A percentile compares a stretch with the other conserved stretches of the same genome.
phyloP scores from a whole-genome alignment of 1,140 invertebrate species.

The Drosophila punjabiensis region DNA sequence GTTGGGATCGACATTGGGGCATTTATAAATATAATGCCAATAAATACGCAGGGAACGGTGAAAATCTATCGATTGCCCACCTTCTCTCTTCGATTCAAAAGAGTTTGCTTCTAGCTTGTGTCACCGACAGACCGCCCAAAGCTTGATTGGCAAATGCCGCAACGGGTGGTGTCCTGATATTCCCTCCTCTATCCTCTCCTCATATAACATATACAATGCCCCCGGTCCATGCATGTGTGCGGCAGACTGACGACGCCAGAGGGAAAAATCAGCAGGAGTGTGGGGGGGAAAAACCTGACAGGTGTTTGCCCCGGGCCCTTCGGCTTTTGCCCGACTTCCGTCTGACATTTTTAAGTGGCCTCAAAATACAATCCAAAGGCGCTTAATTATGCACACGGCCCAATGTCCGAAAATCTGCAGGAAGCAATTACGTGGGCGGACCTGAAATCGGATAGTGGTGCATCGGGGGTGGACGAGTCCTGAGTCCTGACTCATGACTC shows the following conservation, averaged over 20 bases:
- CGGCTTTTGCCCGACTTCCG: constrained; percentile 62
- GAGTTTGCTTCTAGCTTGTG: constrained; percentile 50
- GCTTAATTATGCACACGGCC: constrained; percentile 78
- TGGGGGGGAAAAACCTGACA: constrained; percentile 56
- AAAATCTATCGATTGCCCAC: constrained; percentile 68
- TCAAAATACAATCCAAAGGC: constrained; percentile 60
- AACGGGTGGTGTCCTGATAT: constrained; percentile 26
- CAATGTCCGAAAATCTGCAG: constrained; percentile 74
- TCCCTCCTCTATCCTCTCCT: not conserved
- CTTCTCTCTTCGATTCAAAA: constrained; percentile 17
- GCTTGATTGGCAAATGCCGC: constrained; percentile 69
- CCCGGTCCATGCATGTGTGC: constrained; percentile 13
- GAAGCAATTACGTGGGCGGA: constrained; percentile 80
- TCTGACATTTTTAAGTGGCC: constrained; percentile 71
- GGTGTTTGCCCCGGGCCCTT: constrained; percentile 65
- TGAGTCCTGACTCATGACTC: constrained; percentile 47
- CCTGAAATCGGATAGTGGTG: constrained; percentile 79
- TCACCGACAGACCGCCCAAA: constrained; percentile 53
- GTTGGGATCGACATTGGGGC: constrained; percentile 43
- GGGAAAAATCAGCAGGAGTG: constrained; percentile 19
- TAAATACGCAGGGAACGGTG: constrained; percentile 61
- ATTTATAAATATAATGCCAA: constrained; percentile 70
- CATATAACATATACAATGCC: not conserved
- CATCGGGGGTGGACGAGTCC: constrained; percentile 25
- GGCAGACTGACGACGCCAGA: constrained; percentile 24